phyloP scores from a whole-genome alignment of 1,140 invertebrate species.

The Penaeus vannamei region DNA sequence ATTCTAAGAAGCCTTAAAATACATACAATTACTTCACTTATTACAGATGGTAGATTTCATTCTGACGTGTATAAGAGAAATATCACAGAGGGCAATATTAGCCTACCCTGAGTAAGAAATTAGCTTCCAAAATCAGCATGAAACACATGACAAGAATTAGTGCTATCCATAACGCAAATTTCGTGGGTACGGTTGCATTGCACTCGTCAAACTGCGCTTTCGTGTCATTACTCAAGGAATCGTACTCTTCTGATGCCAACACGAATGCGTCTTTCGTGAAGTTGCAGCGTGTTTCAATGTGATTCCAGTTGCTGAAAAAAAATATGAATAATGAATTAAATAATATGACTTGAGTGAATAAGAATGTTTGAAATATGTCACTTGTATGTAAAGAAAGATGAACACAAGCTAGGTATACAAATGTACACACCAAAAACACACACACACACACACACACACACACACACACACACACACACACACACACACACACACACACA shows the following conservation, averaged over 20 bases:
- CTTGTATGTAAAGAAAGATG: conserved; percentile 83
- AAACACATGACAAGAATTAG: not conserved
- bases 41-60: too few relatives aligned
- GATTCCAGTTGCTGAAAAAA: conserved; percentile 53
- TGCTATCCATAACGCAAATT: not conserved
- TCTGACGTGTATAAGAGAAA: too few relatives aligned
- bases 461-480: conserved; percentile 34
- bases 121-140: not conserved
- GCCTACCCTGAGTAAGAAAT: conserved; percentile 7
- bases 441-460: not conserved
- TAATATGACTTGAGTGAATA: conserved; percentile 88
- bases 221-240: not conserved
- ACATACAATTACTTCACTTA: not conserved
- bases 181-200: not conserved
- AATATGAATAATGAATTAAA: conserved; percentile 77
- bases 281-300: conserved; percentile 35
- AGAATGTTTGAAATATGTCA: conserved; percentile 90
- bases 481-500: conserved; percentile 32
- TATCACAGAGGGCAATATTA: not conserved
- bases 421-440: conserved; percentile 78
- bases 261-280: conserved; percentile 26
- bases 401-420: conserved; percentile 87
- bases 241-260: not conserved
- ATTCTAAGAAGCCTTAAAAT: conserved; percentile 1
- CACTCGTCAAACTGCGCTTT: not conserved